These are phyloP conservation scores for Drosophila aff. DNA, from an alignment of 1,140 invertebrate species.

Conservation along the genomic window DNA sequence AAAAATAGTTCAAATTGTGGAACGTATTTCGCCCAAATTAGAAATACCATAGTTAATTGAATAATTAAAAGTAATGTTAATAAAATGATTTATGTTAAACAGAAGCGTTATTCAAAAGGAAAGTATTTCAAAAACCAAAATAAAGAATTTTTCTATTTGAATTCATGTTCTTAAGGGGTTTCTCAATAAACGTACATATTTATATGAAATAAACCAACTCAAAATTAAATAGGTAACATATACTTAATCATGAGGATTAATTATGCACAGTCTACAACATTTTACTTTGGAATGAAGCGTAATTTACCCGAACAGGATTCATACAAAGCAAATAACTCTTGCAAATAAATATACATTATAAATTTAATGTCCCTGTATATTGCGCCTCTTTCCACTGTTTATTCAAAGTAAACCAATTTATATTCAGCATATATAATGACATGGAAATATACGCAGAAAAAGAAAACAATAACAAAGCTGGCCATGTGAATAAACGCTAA, in stretches of 20 bases:
- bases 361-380: not conserved
- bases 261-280: not conserved
- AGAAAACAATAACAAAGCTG: slow-evolving; percentile 16
- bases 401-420: slow-evolving; percentile 18
- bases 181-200: too few relatives aligned
- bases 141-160: not conserved
- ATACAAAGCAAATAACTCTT: slow-evolving; percentile 10
- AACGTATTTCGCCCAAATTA: not conserved
- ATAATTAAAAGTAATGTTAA: not conserved
- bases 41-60: not conserved
- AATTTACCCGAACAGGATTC: not conserved
- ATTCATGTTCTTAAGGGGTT: not conserved
- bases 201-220: not conserved
- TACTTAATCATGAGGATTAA: not conserved
- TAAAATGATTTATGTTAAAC: not conserved
- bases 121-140: not conserved
- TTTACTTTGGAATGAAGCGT: not conserved
- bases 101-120: not conserved
- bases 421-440: slow-evolving; percentile 24
- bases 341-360: not conserved
- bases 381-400: slow-evolving; percentile 9
- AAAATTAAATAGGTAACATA: not conserved
- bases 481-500: slow-evolving; percentile 3
- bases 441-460: slow-evolving; percentile 7
- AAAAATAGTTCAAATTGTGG: not conserved